phyloP scores from a whole-genome alignment of 1,140 invertebrate species.

The Ladona fulva region DNA sequence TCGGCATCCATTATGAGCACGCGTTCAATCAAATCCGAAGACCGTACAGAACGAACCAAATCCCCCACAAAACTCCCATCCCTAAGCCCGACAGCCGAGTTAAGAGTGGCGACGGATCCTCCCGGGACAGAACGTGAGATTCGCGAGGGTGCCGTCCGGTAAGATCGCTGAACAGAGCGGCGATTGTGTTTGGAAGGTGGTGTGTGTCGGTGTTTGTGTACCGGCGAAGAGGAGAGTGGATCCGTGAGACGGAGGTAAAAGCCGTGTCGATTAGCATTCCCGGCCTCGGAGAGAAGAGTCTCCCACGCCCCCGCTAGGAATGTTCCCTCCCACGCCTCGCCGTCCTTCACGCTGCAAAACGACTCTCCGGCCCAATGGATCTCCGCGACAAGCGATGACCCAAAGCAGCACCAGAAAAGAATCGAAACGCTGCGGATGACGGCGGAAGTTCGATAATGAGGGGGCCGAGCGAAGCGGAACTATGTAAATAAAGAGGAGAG shows the following conservation, averaged over 20 bases:
- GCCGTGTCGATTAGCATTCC: slow-evolving; percentile 2
- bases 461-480: too few species aligned
- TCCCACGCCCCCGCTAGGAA: neutral
- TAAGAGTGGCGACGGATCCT: too few species aligned
- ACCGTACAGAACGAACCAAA: too few species aligned
- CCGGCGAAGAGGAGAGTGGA: neutral
- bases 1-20: too few species aligned
- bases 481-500: too few species aligned
- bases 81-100: too few species aligned
- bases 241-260: neutral
- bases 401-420: neutral
- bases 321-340: neutral
- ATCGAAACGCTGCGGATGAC: too few species aligned
- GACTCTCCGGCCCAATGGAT: neutral
- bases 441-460: too few species aligned
- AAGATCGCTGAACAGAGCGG: neutral
- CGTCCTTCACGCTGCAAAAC: neutral
- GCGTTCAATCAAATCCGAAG: too few species aligned
- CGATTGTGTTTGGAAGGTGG: neutral
- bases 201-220: neutral
- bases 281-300: neutral
- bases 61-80: too few species aligned
- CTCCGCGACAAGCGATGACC: neutral
- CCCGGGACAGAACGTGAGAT: too few species aligned
- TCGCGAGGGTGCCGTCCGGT: too few species aligned